Conservation (phyloP, 2,113 vertebrate species). For the Ifrita kowaldi region DNA sequence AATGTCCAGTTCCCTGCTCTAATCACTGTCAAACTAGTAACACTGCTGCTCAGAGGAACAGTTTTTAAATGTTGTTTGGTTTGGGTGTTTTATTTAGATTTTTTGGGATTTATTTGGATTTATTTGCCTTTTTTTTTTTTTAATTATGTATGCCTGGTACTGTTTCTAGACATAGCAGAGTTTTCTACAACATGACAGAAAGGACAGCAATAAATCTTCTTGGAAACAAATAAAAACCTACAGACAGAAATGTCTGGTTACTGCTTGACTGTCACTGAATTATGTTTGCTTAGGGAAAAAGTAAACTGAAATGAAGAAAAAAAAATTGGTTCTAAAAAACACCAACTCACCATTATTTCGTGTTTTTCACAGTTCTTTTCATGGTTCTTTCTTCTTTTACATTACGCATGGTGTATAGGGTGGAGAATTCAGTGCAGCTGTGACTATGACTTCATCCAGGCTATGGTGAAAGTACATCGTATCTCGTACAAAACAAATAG, state of each 20-base stretch:
- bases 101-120: no score
- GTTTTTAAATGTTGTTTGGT: not conserved
- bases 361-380: not conserved
- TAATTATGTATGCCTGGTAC: not conserved
- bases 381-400: not conserved
- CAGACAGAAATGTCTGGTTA: not conserved
- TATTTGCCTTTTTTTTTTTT: not conserved
- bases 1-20: not conserved
- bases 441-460: not conserved
- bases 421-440: conserved; percentile 9
- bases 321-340: not conserved
- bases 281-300: not conserved
- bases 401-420: not conserved
- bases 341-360: not conserved
- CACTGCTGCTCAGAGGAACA: not conserved
- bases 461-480: not conserved
- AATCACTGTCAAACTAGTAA: not conserved
- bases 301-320: not conserved
- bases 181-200: not conserved
- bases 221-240: not conserved
- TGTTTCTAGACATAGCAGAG: not conserved
- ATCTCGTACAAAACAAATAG: not conserved
- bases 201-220: not conserved
- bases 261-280: not conserved
- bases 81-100: not conserved